phyloP scores from a whole-genome alignment of 2,888 invertebrate species.

The Macrophya annulata region DNA sequence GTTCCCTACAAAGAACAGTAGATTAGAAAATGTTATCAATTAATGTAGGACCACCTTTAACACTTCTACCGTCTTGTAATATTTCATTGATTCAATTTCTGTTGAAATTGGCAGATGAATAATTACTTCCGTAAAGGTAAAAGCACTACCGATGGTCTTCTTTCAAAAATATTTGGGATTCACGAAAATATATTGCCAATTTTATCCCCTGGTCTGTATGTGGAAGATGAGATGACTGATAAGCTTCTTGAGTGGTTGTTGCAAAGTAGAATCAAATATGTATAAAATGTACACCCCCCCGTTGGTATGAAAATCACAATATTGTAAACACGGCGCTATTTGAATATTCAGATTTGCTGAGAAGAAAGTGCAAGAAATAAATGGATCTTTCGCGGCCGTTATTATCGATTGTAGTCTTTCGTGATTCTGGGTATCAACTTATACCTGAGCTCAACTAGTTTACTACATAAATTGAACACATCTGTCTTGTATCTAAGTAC shows the following conservation, averaged over 20 bases:
- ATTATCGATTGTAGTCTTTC: background rate
- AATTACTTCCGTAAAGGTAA: conserved; percentile 48
- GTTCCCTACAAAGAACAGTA: conserved; percentile 77
- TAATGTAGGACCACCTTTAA: conserved; percentile 62
- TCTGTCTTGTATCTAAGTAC: conserved; percentile 19
- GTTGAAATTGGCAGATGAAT: conserved; percentile 11
- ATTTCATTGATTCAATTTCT: conserved; percentile 47
- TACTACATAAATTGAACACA: conserved; percentile 14
- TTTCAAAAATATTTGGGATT: conserved; percentile 41
- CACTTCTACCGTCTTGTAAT: conserved; percentile 66
- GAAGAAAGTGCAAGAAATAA: background rate
- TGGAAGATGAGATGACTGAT: background rate
- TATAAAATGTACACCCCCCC: background rate
- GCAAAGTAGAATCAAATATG: background rate
- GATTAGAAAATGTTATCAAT: conserved; percentile 66
- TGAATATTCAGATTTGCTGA: background rate
- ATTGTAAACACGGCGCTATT: background rate
- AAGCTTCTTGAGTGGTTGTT: conserved; percentile 9
- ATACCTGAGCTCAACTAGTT: conserved; percentile 11
- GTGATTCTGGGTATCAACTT: background rate
- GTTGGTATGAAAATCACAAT: background rate
- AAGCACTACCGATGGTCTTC: conserved; percentile 50
- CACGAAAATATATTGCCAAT: conserved; percentile 44
- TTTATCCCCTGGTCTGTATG: conserved; percentile 13
- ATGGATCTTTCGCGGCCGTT: background rate